A percentile compares a stretch with the other conserved stretches of the same genome.
phyloP scores from a whole-genome alignment of 2,797 vertebrate species.

The Mus caroli region DNA sequence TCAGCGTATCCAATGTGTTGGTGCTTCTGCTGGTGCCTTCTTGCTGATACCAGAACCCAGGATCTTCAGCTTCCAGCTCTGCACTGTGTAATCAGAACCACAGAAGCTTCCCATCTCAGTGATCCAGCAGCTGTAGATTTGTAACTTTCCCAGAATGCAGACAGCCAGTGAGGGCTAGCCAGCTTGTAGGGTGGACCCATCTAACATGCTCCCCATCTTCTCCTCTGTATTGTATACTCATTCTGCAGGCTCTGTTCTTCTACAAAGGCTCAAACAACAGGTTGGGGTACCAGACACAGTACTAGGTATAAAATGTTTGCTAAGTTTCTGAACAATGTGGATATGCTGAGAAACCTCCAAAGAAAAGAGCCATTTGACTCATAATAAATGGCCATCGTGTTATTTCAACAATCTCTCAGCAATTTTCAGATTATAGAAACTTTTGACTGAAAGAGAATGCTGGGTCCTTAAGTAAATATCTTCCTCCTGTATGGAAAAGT shows the following conservation, averaged over 20 bases:
- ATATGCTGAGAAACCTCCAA: not conserved
- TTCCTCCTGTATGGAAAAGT: not conserved
- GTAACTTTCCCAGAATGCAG: not conserved
- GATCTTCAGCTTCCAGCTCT: too few species aligned
- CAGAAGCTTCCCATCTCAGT: too few species aligned
- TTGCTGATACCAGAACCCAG: not conserved
- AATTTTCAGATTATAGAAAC: not conserved
- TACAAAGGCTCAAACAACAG: not conserved
- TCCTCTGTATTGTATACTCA: not conserved
- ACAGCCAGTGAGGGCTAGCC: too few species aligned
- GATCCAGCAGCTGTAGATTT: too few species aligned
- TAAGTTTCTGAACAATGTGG: not conserved
- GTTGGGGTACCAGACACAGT: too few species aligned
- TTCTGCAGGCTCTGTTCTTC: not conserved
- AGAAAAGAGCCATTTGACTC: not conserved
- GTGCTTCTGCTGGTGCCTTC: too few species aligned
- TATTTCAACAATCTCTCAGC: not conserved
- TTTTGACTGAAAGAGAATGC: not conserved
- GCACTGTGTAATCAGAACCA: too few species aligned
- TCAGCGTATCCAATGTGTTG: rapidly evolving
- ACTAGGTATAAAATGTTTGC: too few species aligned
- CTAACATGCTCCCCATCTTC: too few species aligned
- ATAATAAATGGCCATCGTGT: not conserved
- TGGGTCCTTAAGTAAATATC: not conserved
- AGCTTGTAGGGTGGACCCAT: too few species aligned